Conservation (phyloP, 1,140 invertebrate species). For the Pteromalus puparum region DNA sequence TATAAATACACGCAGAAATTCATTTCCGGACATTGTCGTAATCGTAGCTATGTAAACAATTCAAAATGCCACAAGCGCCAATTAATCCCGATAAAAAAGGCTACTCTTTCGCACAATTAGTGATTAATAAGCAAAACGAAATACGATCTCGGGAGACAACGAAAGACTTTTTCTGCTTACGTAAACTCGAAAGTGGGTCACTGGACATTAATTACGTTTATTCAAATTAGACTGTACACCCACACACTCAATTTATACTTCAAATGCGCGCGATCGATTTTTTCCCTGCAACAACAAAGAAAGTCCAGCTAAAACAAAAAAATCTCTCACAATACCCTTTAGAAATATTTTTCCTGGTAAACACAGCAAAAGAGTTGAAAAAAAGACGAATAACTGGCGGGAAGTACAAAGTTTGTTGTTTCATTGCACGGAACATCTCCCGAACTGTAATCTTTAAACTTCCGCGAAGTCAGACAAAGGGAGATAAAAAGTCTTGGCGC, state of each 20-base stretch:
- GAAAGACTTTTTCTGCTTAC: background rate
- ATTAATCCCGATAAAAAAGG: background rate
- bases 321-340: background rate
- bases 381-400: background rate
- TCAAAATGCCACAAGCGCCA: background rate
- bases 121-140: background rate
- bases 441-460: constrained; percentile 17
- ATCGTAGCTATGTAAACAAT: background rate
- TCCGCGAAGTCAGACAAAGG: constrained; percentile 1
- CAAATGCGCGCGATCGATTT: background rate
- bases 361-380: background rate
- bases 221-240: background rate
- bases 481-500: constrained; percentile 12
- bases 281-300: background rate
- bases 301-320: background rate
- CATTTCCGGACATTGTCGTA: background rate
- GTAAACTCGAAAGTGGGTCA: background rate
- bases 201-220: background rate
- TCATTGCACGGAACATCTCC: constrained; percentile 18
- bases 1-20: background rate
- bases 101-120: background rate
- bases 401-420: constrained; percentile 17
- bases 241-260: background rate
- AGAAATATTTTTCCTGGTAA: background rate
- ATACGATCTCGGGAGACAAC: background rate